A percentile compares a stretch with the other conserved stretches of the same genome.
phyloP scores from a whole-genome alignment of 2,797 vertebrate genomes.

The Pseudomugil gertrudae region DNA sequence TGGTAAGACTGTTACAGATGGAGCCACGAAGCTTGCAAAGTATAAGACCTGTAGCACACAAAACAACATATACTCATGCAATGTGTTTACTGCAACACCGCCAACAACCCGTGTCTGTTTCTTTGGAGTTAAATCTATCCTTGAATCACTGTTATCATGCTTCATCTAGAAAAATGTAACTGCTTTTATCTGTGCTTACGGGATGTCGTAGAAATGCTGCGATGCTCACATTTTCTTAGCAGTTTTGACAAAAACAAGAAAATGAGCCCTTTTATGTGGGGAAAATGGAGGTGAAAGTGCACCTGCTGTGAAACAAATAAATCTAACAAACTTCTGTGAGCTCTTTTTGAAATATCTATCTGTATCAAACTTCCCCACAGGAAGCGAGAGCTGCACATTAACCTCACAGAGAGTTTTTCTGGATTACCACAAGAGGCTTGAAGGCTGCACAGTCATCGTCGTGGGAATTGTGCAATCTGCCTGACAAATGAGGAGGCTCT shows the following conservation, averaged over 20 bases:
- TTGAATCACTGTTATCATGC: neutral
- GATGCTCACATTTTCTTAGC: neutral
- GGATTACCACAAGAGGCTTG: slow-evolving; percentile 1
- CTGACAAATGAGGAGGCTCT: slow-evolving; percentile 31
- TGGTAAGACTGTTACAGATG: neutral
- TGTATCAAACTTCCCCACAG: slow-evolving; percentile 2
- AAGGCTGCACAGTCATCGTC: slow-evolving; percentile 8
- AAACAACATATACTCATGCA: neutral
- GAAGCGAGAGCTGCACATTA: slow-evolving; percentile 15
- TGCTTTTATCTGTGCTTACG: neutral
- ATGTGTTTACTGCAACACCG: neutral
- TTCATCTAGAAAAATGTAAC: neutral
- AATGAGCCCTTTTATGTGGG: neutral
- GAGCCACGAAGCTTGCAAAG: neutral
- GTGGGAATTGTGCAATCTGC: slow-evolving; percentile 2
- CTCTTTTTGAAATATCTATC: neutral
- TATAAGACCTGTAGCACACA: neutral
- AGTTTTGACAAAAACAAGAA: slow-evolving; percentile 9
- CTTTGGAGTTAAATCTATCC: neutral
- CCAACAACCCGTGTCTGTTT: neutral
- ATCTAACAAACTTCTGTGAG: slow-evolving; percentile 7
- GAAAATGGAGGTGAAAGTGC: neutral
- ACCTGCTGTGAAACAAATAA: slow-evolving; percentile 1
- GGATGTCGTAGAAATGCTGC: slow-evolving; percentile 5
- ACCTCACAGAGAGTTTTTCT: slow-evolving; percentile 4